phyloP scores from a whole-genome alignment of 2,888 invertebrate genomes.

The Callinectes sapidus region DNA sequence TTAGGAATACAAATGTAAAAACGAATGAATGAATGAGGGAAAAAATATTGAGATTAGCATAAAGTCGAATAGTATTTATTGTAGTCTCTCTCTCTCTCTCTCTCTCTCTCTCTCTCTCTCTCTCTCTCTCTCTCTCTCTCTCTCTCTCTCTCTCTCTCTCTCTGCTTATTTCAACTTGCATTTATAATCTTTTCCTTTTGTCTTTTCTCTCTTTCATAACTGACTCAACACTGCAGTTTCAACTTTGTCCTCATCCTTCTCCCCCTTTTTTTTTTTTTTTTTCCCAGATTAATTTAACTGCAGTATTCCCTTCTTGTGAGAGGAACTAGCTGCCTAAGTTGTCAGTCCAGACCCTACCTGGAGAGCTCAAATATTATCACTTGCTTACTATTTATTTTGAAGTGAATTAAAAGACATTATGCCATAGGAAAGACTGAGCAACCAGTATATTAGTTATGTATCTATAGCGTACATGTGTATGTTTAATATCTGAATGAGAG shows the following conservation, averaged over 20 bases:
- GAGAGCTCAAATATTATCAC: slow-evolving; percentile 31
- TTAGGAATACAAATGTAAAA: not conserved
- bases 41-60: not conserved
- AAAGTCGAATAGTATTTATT: not conserved
- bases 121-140: too few species aligned
- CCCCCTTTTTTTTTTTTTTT: too few species aligned
- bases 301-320: not conserved
- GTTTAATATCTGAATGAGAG: slow-evolving; percentile 9
- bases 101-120: not conserved
- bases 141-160: too few species aligned
- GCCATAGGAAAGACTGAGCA: slow-evolving; percentile 36
- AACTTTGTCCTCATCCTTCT: not conserved
- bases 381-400: slow-evolving; percentile 27
- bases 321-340: not conserved
- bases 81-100: not conserved
- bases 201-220: not conserved
- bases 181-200: too few species aligned
- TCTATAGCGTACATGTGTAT: slow-evolving; percentile 16
- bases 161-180: too few species aligned
- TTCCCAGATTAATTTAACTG: not conserved
- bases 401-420: slow-evolving; percentile 16
- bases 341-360: slow-evolving; percentile 21
- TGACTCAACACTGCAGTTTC: not conserved
- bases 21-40: not conserved
- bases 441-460: slow-evolving; percentile 30